Evolutionary conservation across 1,140 invertebrate genomes (phyloP).

Genomic region (Portunus trituberculatus): DNA sequence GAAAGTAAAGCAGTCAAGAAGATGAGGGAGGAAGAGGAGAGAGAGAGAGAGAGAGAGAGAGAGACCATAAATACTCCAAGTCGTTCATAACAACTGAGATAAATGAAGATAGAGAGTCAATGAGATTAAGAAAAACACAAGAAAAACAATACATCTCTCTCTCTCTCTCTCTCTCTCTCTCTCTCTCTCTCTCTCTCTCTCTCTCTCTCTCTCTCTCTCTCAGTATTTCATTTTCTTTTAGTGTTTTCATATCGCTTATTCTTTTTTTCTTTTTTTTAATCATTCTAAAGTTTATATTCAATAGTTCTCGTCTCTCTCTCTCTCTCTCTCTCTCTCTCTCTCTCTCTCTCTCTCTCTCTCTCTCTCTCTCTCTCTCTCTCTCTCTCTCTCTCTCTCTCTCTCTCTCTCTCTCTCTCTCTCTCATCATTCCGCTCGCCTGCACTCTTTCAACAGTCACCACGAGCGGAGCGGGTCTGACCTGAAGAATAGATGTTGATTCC

Average conservation of each 20-base stretch:
- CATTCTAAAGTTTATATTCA: no score
- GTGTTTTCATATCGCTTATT: no score
- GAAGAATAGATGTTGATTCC: conserved; percentile 59
- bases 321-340: conserved; percentile 4
- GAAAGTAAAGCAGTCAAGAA: background rate
- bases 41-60: conserved; percentile 16
- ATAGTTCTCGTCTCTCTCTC: background rate
- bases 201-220: background rate
- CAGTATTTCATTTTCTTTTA: background rate
- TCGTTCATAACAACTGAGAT: conserved; percentile 14
- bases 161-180: background rate
- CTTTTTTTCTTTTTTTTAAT: no score
- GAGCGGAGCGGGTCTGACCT: conserved; percentile 13
- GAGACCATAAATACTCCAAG: background rate
- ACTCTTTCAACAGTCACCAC: conserved; percentile 46
- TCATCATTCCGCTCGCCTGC: conserved; percentile 28
- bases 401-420: conserved; percentile 35
- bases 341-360: conserved; percentile 25
- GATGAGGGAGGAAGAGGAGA: background rate
- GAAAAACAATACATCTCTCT: background rate
- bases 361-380: conserved; percentile 13
- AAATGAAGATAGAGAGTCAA: background rate
- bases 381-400: conserved; percentile 26
- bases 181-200: conserved; percentile 18
- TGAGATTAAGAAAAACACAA: conserved; percentile 28